Evolutionary conservation across 2,888 invertebrate species (phyloP), one percentile per base, ranked within the genome.

Genomic region (Sphaeridia pumilis): DNA sequence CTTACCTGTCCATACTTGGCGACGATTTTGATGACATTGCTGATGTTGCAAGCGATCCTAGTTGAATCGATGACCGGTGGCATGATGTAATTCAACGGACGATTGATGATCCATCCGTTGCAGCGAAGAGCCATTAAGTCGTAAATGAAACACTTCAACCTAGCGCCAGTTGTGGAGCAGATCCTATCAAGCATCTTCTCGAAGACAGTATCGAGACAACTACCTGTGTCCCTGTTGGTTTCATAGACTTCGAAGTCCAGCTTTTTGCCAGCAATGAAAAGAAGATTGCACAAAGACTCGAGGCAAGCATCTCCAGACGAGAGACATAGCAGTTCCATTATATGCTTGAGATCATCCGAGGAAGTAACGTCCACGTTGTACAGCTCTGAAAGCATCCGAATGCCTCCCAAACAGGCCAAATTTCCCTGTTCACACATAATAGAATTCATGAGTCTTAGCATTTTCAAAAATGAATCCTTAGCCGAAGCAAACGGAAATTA

Each of bases 341-440:
- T 35, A 14, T 43, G 41, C 22, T 52, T 46, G 31, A 52, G 20
- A 20, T 57, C 50, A 26, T 57, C 57, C 17, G 57, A 45, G 20
- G 49, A 42, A 25, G 61, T 36, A 20, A 63, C 47, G 31, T 59
- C 58, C 20, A 54, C 53, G 28, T 59, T 61, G 54, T 57, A 63
- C 21, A 60, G 57, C 49, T 63, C 63, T 14, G 59, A 58, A 21
- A 58, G 24, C 22, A 62, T 52, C 28, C 58, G 54, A 42, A 59
- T 55, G 24, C 55, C 58, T 46, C 56, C 52, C 27, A 60, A 49
- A 5, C 58, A 60, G 12, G 35, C 48, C 5, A 56, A 51, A 27
- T 56, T 54, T 26, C 46, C 49, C 57, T 55, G 26, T 14, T 44
- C 22, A 25, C 4, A 49, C 17, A 25, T 38, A 41, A 48, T 48